Evolutionary conservation across 2,113 vertebrate genomes (phyloP).

Genomic region (Protobothrops flavoviridis): DNA sequence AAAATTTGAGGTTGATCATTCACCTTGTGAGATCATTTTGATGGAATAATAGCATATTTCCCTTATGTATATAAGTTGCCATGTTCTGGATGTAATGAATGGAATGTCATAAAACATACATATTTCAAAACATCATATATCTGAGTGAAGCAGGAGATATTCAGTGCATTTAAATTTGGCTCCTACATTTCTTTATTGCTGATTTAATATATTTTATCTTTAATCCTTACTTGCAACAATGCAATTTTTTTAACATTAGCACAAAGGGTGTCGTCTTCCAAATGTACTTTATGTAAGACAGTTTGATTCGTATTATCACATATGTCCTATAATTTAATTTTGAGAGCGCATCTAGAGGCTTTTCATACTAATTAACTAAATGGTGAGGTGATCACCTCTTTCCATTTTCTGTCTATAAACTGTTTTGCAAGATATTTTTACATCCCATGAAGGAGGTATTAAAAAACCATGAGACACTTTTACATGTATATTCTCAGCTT

Average conservation of each 20-base stretch:
- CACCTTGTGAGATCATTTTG: slow-evolving; percentile 12
- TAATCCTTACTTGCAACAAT: neutral
- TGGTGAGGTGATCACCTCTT: neutral
- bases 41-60: neutral
- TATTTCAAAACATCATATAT: neutral
- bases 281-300: neutral
- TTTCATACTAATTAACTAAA: neutral
- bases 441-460: neutral
- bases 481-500: neutral
- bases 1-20: neutral
- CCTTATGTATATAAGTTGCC: neutral
- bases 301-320: neutral
- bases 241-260: neutral
- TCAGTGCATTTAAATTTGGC: neutral
- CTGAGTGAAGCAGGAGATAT: neutral
- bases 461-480: neutral
- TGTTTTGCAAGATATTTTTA: neutral
- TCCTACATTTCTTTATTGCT: neutral
- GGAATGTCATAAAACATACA: neutral
- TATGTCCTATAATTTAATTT: neutral
- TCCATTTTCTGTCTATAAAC: neutral
- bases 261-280: neutral
- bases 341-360: neutral
- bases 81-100: neutral
- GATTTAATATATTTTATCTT: neutral